Evolutionary conservation across 2,113 vertebrate genomes (phyloP).

Genomic region (Campylorhamphus procurvoides): DNA sequence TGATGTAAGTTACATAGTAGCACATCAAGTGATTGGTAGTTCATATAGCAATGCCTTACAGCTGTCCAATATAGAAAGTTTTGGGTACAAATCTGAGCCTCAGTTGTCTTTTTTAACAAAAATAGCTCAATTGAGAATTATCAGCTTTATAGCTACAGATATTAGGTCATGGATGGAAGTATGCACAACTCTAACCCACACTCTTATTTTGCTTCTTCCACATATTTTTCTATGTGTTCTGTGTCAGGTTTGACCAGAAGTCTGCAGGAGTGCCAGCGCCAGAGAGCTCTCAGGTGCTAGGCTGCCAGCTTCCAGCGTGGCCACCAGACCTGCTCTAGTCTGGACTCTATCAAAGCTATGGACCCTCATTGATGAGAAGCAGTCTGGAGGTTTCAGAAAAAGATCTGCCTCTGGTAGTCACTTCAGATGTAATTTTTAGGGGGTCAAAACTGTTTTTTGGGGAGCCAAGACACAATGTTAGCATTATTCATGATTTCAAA

Average conservation of each 20-base stretch:
- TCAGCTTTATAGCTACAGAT: background rate
- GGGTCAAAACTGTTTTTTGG: slow-evolving; percentile 48
- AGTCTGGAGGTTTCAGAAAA: slow-evolving; percentile 56
- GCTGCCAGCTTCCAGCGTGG: background rate
- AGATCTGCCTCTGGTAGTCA: slow-evolving; percentile 16
- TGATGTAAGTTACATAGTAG: background rate
- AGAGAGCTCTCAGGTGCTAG: background rate
- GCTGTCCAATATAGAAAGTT: background rate
- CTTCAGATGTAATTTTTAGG: slow-evolving; percentile 48
- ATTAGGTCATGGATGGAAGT: background rate
- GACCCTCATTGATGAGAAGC: slow-evolving; percentile 9
- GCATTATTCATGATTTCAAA: slow-evolving; percentile 52
- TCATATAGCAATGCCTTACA: background rate
- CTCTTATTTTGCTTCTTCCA: background rate
- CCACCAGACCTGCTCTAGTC: background rate
- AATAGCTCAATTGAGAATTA: background rate
- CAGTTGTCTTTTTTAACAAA: background rate
- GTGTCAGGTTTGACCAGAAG: background rate
- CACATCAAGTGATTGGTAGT: background rate
- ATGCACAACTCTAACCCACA: background rate
- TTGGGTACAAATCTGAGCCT: background rate
- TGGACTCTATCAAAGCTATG: background rate
- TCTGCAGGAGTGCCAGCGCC: background rate
- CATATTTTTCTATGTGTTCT: background rate
- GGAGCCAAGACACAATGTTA: slow-evolving; percentile 42